Percentiles rank a stretch among this genome's conserved stretches.
These are phyloP conservation scores for Sitodiplosis mosellana DNA, from an alignment of 1,140 invertebrate species.

Conservation along the genomic window DNA sequence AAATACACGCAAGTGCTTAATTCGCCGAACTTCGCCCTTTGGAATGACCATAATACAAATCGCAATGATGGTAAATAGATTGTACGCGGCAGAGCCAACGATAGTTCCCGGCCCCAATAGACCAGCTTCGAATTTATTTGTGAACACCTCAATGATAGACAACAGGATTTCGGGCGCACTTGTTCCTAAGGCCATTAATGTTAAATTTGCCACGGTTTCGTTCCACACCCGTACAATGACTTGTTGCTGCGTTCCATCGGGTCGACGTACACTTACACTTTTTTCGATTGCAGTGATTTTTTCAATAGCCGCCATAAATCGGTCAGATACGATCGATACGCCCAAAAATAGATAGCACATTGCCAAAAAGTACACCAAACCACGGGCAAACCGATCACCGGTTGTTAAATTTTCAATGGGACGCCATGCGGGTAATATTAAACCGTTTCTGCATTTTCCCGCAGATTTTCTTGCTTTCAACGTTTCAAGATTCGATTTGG, in stretches of 20 bases:
- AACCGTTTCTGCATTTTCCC: slow-evolving; percentile 30
- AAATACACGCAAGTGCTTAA: slow-evolving; percentile 90
- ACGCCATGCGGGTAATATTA: slow-evolving; percentile 59
- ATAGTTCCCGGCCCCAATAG: slow-evolving; percentile 92
- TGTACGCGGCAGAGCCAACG: slow-evolving; percentile 94
- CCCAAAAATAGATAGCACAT: slow-evolving; percentile 89
- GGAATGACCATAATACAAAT: slow-evolving; percentile 84
- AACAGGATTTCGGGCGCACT: slow-evolving; percentile 92
- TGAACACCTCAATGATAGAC: slow-evolving; percentile 84
- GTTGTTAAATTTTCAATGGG: slow-evolving; percentile 52
- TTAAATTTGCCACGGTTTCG: slow-evolving; percentile 93
- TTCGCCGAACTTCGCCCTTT: slow-evolving; percentile 64
- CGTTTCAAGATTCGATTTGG: too few species aligned
- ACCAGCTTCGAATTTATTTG: slow-evolving; percentile 77
- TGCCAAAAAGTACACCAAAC: slow-evolving; percentile 67
- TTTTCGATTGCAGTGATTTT: slow-evolving; percentile 92
- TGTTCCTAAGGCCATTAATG: slow-evolving; percentile 90
- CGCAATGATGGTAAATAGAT: slow-evolving; percentile 90
- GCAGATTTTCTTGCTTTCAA: not conserved
- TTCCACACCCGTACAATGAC: slow-evolving; percentile 74
- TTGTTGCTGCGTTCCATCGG: slow-evolving; percentile 66
- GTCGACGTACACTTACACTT: slow-evolving; percentile 64
- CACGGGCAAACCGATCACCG: slow-evolving; percentile 42
- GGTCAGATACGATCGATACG: slow-evolving; percentile 89
- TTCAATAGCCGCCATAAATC: slow-evolving; percentile 96